Conservation (phyloP, 1,140 invertebrate genomes). For the Leptopilina clavipes region DNA sequence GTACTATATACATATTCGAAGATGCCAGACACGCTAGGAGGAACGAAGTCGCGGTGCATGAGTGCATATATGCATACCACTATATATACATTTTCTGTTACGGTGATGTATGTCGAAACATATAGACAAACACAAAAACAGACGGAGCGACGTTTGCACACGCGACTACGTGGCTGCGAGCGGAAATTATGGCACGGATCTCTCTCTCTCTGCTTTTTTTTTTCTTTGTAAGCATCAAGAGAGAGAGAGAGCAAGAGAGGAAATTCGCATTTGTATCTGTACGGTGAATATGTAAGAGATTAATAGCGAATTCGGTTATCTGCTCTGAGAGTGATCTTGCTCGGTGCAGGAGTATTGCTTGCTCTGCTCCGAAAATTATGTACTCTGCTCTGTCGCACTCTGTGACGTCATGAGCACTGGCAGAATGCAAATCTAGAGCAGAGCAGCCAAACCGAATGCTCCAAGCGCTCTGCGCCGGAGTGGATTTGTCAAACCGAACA, state of each 20-base stretch:
- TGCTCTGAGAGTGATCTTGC: too few relatives aligned
- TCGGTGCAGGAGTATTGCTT: too few relatives aligned
- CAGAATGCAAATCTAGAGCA: too few relatives aligned
- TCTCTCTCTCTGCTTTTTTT: background rate
- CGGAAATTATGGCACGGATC: background rate
- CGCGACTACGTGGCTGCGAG: background rate
- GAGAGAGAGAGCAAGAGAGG: background rate
- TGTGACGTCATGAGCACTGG: too few relatives aligned
- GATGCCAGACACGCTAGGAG: slow-evolving; percentile 59
- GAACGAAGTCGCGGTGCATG: slow-evolving; percentile 45
- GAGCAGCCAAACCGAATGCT: too few relatives aligned
- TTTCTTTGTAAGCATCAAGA: background rate
- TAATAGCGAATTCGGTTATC: too few relatives aligned
- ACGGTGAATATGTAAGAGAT: background rate
- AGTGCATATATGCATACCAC: background rate
- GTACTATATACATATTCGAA: slow-evolving; percentile 55
- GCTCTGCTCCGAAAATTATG: too few relatives aligned
- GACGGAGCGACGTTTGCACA: slow-evolving; percentile 3
- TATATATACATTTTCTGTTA: background rate
- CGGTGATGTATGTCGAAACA: slow-evolving; percentile 4
- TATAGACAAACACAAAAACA: slow-evolving; percentile 19
- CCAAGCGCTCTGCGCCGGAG: too few relatives aligned
- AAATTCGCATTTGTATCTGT: background rate
- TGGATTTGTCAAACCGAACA: too few relatives aligned
- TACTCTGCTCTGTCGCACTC: too few relatives aligned